phyloP scores from a whole-genome alignment of 35 echinoderm and acorn worm genomes.

The Strongylocentrotus purpuratus region DNA sequence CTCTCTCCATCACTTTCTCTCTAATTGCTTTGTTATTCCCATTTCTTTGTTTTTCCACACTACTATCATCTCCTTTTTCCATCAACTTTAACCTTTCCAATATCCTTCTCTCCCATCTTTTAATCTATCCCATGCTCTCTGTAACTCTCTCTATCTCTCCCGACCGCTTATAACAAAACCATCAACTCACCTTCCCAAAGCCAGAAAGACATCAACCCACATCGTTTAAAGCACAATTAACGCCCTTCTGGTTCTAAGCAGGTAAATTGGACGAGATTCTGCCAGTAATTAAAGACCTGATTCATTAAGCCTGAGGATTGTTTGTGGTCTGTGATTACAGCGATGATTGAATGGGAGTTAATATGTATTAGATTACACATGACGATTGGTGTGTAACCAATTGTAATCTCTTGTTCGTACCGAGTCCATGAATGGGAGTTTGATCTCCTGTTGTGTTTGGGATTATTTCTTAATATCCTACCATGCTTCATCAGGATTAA shows the following conservation, averaged over 20 bases:
- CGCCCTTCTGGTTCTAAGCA: no score
- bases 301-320: background rate
- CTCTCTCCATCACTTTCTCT: background rate
- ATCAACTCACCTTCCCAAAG: background rate
- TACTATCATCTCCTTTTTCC: background rate
- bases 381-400: slow-evolving; percentile 8
- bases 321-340: background rate
- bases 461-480: background rate
- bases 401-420: background rate
- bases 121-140: background rate
- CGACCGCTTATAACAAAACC: background rate
- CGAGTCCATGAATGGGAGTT: background rate
- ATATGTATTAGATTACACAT: background rate
- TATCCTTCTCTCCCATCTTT: background rate
- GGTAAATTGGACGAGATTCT: background rate
- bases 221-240: no score
- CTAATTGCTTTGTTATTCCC: background rate
- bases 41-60: background rate
- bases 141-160: background rate
- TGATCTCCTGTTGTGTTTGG: background rate
- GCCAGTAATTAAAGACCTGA: slow-evolving; percentile 2
- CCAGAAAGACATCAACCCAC: no score
- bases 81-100: background rate
- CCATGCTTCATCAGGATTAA: background rate
- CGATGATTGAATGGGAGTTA: background rate